Evolutionary conservation across 2,113 vertebrate species (phyloP), one percentile per base, ranked within the genome.

Genomic region (Progne subis): DNA sequence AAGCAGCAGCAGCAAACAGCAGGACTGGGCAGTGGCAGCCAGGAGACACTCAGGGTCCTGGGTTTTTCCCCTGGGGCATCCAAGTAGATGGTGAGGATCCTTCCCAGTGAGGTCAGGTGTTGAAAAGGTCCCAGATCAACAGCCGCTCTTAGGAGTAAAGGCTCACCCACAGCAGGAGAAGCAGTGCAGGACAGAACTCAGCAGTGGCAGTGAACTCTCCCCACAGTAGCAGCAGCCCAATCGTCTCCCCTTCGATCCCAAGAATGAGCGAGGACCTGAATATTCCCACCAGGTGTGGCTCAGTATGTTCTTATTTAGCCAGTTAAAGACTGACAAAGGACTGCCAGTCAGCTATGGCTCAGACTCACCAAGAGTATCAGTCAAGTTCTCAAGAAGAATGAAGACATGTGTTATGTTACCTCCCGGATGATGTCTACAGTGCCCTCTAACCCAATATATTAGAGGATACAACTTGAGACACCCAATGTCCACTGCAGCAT

Each of bases 181-280:
- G 56, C 20, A 34, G 56, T 15, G n/a, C n/a, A 59, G 56, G 14
- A 34, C 56, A 59, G n/a, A 57, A 34, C n/a, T 59, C n/a, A 61
- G 46, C 37, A 52, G 37, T 10, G 65, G 19, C 46, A 70, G 34
- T 0, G 0, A 52, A 82, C 52, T 82, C 37, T 43, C 31, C 24
- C 19, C 1, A 2, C 37, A 61, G 15, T 3, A 44, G 25, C 32
- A 44, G 39, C 19, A 71, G 67, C 25, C 25, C 18, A 24, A 11
- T 25, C 5, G 0, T 13, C 32, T 60, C 25, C 46, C 25, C 26
- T 52, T 37, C 0, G 0, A 61, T 12, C 20, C 20, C 1, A 0
- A 43, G 34, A 43, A 15, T 0, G 1, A 71, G 25, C 0, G 2
- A 44, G 39, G 32, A 83, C 13, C 25, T 31, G 39, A 83, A 20